Evolutionary conservation across 2,888 invertebrate genomes (phyloP), one percentile per base, ranked within the genome.

Genomic region (Trichogramma evanescens): DNA sequence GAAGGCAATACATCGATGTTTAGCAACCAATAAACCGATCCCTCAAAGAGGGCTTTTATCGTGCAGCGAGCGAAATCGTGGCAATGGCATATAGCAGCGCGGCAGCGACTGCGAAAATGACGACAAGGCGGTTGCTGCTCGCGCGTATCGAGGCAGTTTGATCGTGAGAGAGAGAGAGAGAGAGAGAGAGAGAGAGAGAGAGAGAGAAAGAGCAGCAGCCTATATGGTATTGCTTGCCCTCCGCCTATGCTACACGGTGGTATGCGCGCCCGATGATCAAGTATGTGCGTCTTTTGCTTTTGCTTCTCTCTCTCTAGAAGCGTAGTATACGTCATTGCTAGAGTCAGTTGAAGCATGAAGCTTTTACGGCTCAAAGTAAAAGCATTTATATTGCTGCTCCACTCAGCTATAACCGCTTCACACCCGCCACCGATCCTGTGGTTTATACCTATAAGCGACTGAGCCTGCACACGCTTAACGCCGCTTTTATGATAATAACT

Each of bases 1-100:
- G 69, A 74, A 73, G 73, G 77, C 77, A 76, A 77, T 77, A 75
- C 76, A 77, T 76, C 73, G 77, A 76, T 76, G 76, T 76, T 77
- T 77, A 77, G 76, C 76, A 77, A 76, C 77, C 77, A 77, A 76
- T 77, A 76, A 77, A 76, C 74, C 74, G 74, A 74, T 76, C 74
- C 72, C 71, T 76, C 75, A 76, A 76, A 76, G 76, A 74, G 76
- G 70, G 74, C 74, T 77, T 77, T 77, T 74, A 75, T 26, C 26
- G 26, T 26, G 26, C 26, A 26, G 26, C 26, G 26, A 26, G 26
- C 26, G 26, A 26, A 26, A 26, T 26, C 26, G 26, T 26, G 26
- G 26, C 26, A 26, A 26, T 26, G 26, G 26, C 26, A 26, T 26
- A 26, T 26, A 26, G 26, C 26, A 26, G 26, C 26, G 26, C 26